Percentiles rank a stretch among this genome's conserved stretches.
These are phyloP conservation scores for Cephus pygmeus DNA, from an alignment of 2,888 invertebrate species.

Conservation along the genomic window DNA sequence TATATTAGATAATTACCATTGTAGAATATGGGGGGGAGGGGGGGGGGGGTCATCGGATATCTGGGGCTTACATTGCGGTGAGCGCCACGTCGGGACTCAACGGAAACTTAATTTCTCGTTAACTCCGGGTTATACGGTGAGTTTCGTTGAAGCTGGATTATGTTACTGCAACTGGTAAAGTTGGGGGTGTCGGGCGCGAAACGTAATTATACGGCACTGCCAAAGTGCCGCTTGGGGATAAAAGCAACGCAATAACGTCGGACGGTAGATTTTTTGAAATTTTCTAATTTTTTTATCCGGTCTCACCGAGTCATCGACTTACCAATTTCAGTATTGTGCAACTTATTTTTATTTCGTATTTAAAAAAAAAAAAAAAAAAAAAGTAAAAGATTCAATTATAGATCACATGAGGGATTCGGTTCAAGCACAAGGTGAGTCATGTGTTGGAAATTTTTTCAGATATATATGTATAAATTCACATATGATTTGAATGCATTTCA, in stretches of 20 bases:
- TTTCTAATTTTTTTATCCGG: not conserved
- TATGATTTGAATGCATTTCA: not conserved
- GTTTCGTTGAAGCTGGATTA: conserved; percentile 1
- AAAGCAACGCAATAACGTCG: not conserved
- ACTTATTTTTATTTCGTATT: not conserved
- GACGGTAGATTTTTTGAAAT: not conserved
- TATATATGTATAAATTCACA: not conserved
- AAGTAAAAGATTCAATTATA: not conserved
- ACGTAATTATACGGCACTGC: not conserved
- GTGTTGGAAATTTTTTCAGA: not conserved
- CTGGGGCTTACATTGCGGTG: conserved; percentile 13
- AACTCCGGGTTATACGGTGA: not conserved
- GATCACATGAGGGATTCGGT: not conserved
- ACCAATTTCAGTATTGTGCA: not conserved
- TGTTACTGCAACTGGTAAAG: not conserved
- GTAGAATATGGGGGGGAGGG: not conserved
- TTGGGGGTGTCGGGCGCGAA: not conserved
- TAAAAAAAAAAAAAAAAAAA: not conserved
- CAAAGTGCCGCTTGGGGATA: not conserved
- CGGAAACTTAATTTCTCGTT: conserved; percentile 6
- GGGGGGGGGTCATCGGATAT: conserved; percentile 8
- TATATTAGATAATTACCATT: not conserved
- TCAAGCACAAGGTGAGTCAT: not conserved
- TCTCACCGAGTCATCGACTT: too few relatives aligned
- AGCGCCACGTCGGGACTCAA: not conserved